Evolutionary conservation across 1,140 invertebrate genomes (phyloP).

Genomic region (Drosophila novamexicana): DNA sequence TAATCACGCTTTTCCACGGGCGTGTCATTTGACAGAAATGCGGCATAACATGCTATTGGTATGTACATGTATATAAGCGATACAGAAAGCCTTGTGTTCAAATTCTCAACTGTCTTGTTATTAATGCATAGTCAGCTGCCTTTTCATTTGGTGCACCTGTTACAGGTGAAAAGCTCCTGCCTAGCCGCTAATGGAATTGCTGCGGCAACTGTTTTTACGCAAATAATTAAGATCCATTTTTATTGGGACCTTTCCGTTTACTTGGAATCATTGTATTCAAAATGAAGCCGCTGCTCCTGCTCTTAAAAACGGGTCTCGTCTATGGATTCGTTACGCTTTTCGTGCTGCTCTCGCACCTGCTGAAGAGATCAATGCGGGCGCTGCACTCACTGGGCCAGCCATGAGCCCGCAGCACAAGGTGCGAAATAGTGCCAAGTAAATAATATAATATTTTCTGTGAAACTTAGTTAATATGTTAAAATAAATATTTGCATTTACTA

Average conservation of each 20-base stretch:
- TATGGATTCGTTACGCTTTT: slow-evolving; percentile 55
- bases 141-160: slow-evolving; percentile 19
- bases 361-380: slow-evolving; percentile 44
- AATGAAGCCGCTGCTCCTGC: slow-evolving; percentile 54
- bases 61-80: slow-evolving; percentile 6
- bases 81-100: slow-evolving; percentile 9
- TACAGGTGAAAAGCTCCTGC: slow-evolving; percentile 5
- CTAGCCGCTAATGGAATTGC: neutral
- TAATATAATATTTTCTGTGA: neutral
- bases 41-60: neutral
- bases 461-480: too few species aligned
- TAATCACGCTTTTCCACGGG: slow-evolving; percentile 20
- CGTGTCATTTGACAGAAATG: slow-evolving; percentile 9
- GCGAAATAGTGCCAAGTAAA: neutral
- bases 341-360: slow-evolving; percentile 33
- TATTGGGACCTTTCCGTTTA: too few species aligned
- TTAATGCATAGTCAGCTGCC: slow-evolving; percentile 36
- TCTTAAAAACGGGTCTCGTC: slow-evolving; percentile 44
- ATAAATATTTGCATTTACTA: too few species aligned
- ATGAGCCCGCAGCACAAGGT: neutral
- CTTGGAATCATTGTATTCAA: neutral
- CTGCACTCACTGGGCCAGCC: slow-evolving; percentile 50
- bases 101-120: slow-evolving; percentile 27
- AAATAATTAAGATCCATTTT: neutral
- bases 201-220: too few species aligned